A percentile compares a stretch with the other conserved stretches of the same genome.
Conservation (phyloP, 2,113 vertebrate genomes). For the Anguilla japonica region DNA sequence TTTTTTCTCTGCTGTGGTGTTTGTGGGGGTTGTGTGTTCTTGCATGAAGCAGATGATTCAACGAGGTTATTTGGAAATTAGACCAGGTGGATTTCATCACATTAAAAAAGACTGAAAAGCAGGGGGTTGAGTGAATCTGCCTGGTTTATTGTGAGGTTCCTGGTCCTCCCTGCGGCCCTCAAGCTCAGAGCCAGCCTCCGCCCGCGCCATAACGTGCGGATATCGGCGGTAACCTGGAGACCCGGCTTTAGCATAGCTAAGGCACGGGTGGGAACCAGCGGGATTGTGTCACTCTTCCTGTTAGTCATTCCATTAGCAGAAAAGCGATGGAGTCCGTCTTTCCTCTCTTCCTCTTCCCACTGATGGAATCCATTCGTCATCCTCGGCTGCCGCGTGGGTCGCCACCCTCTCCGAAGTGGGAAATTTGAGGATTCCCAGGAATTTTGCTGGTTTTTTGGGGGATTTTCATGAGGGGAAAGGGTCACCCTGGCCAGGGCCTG, state of each 20-base stretch:
- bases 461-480: slow-evolving; percentile 11
- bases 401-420: slow-evolving; percentile 3
- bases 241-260: background rate
- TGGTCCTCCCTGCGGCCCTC: background rate
- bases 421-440: slow-evolving; percentile 7
- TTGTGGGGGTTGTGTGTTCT: background rate
- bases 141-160: background rate
- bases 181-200: background rate
- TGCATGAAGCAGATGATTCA: slow-evolving; percentile 22
- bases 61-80: slow-evolving; percentile 17
- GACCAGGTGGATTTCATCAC: slow-evolving; percentile 6
- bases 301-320: background rate
- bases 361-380: background rate
- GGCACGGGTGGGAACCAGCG: background rate
- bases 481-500: background rate
- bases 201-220: background rate
- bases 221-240: background rate
- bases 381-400: background rate
- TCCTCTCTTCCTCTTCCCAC: background rate
- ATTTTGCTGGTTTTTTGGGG: slow-evolving; percentile 12
- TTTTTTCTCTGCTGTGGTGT: background rate
- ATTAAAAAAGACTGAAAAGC: slow-evolving; percentile 5
- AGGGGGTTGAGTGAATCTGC: slow-evolving; percentile 7
- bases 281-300: background rate
- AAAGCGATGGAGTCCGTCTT: background rate